Percentiles rank a stretch among this genome's conserved stretches.
Evolutionary conservation across 2,888 invertebrate genomes (phyloP).

Genomic region (Pyrrhia umbra): DNA sequence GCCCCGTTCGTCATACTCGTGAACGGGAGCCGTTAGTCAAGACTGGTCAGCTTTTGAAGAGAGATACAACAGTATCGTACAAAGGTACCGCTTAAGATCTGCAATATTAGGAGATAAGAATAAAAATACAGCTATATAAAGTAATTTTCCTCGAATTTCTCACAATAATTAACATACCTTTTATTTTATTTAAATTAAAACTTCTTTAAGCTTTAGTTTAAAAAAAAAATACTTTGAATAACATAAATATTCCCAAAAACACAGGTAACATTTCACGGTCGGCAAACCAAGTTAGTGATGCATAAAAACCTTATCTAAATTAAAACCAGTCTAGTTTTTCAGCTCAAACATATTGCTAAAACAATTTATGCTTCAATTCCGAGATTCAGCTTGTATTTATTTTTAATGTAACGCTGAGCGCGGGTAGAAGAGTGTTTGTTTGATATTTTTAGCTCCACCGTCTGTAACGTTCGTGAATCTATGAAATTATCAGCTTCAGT

Average conservation of each 20-base stretch:
- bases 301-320: constrained; percentile 20
- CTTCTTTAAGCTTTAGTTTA: no score
- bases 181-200: no score
- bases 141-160: no score
- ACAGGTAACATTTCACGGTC: constrained; percentile 22
- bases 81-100: no score
- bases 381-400: constrained; percentile 60
- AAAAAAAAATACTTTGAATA: no score
- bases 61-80: no score
- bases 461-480: constrained; percentile 50
- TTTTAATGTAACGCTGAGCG: constrained; percentile 59
- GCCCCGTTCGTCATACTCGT: no score
- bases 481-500: constrained; percentile 54
- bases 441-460: constrained; percentile 62
- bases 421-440: constrained; percentile 60
- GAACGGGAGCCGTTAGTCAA: no score
- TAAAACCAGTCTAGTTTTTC: constrained; percentile 11
- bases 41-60: no score
- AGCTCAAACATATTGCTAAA: constrained; percentile 31
- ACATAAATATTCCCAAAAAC: neutral
- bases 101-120: no score
- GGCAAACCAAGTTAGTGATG: neutral
- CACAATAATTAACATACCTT: no score
- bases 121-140: no score
- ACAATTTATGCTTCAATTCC: constrained; percentile 48